Evolutionary conservation across 2,888 invertebrate genomes (phyloP), one percentile per base, ranked within the genome.

Genomic region (Diarsia dahlii): DNA sequence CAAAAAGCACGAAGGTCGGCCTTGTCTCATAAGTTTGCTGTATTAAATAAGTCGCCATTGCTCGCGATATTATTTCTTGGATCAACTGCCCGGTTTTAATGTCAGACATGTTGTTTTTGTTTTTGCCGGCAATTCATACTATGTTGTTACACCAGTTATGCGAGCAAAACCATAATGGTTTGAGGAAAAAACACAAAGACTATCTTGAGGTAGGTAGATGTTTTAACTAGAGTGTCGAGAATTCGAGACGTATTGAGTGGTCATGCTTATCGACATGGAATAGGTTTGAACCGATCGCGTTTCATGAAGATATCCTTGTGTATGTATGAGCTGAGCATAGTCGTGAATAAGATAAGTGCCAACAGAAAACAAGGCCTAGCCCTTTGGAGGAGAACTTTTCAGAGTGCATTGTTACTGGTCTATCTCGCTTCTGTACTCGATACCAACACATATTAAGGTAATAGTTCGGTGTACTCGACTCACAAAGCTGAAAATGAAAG

Each of bases 1-100:
- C 60, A 58, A 39, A 76, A 80, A 89, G 84, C 60, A 58, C 46
- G 80, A 81, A 89, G 88, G 88, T 86, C 83, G 71, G 46, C 75
- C 81, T 66, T 71, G 84, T 85, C 85, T 82, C 84, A 52, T 64
- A 78, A 52, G 45, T 65, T 75, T 3, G 65, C 50, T 28, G 28
- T 39, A 39, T 39, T 39, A 39, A 39, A 39, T 39, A 6, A 39
- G 68, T 62, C 74, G 69, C 28, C 34, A 72, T 72, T 58, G 34
- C 65, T 34, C 52, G 56, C 62, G 15, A 48, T 78, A 70, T 74
- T 56, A 70, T 75, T 80, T 71, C 71, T 73, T 79, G 50, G 58
- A 68, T 34, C 66, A 74, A 39, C 10, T 74, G 66, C 63, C 62
- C 23, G 63, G 71, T 70, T 60, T 50, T 67, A 72, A 74, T 69